These are phyloP conservation scores for Leptinotarsa undecemlineata DNA, from an alignment of 1,140 invertebrate genomes.

Conservation along the genomic window DNA sequence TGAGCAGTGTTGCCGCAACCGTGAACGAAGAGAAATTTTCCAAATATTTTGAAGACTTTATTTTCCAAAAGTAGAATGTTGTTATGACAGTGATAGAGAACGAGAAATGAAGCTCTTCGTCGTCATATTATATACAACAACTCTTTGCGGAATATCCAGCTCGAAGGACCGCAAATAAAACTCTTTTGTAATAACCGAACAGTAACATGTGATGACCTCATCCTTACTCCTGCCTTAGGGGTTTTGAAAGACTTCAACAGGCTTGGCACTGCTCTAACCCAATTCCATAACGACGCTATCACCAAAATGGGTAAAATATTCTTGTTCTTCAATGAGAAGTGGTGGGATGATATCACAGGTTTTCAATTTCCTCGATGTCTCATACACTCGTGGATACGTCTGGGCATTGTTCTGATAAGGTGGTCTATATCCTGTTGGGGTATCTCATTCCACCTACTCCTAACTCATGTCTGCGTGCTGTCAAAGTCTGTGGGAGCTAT, in stretches of 20 bases:
- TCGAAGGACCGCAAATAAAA: constrained; percentile 35
- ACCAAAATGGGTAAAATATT: constrained; percentile 71
- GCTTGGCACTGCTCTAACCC: constrained; percentile 64
- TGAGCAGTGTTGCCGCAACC: too few relatives aligned
- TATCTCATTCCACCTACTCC: too few relatives aligned
- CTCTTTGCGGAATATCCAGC: not conserved
- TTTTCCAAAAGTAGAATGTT: constrained; percentile 46
- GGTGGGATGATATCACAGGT: constrained; percentile 64
- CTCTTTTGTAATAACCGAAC: constrained; percentile 32
- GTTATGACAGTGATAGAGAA: constrained; percentile 48
- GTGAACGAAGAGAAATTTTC: not conserved
- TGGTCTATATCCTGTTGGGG: too few relatives aligned
- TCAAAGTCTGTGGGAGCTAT: too few relatives aligned
- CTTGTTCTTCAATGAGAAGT: constrained; percentile 67
- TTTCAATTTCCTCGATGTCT: too few relatives aligned
- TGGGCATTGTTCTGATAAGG: too few relatives aligned
- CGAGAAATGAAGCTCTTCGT: constrained; percentile 51
- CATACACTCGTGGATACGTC: too few relatives aligned
- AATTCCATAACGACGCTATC: constrained; percentile 56
- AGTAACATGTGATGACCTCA: constrained; percentile 56
- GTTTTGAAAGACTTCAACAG: constrained; percentile 61
- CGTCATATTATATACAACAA: constrained; percentile 46
- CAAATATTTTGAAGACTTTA: not conserved
- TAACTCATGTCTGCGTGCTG: too few relatives aligned
- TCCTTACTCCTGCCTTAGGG: constrained; percentile 71